Evolutionary conservation across 2,113 vertebrate genomes (phyloP).

Genomic region (Spheniscus mendiculus): DNA sequence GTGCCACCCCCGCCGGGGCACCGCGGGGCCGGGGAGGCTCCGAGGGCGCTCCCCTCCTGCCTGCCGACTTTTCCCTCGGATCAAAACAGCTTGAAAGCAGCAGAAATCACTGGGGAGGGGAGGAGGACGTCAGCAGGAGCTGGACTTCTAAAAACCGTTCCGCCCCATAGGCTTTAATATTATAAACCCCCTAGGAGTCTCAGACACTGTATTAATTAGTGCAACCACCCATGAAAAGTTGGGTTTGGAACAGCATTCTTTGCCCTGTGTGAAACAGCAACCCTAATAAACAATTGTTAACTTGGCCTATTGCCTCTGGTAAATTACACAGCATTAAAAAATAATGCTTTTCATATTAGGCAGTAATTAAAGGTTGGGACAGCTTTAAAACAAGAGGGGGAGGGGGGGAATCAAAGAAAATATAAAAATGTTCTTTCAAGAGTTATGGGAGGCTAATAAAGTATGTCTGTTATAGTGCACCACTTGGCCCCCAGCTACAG

Average conservation of each 20-base stretch:
- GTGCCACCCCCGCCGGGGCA: neutral
- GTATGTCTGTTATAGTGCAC: constrained; percentile 83
- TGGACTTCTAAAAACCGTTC: constrained; percentile 81
- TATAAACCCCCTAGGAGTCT: constrained; percentile 77
- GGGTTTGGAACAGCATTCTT: constrained; percentile 80
- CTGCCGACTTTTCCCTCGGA: constrained; percentile 64
- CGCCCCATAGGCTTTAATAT: constrained; percentile 81
- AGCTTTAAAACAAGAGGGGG: constrained; percentile 85
- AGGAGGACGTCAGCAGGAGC: constrained; percentile 73
- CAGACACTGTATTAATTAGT: constrained; percentile 88
- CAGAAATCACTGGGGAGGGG: constrained; percentile 69
- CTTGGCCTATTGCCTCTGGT: constrained; percentile 85
- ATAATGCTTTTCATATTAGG: constrained; percentile 91
- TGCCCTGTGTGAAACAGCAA: constrained; percentile 82
- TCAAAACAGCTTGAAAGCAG: constrained; percentile 77
- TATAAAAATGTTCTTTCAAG: constrained; percentile 87
- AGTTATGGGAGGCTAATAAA: constrained; percentile 90
- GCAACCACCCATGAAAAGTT: constrained; percentile 87
- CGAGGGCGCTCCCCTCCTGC: constrained; percentile 40
- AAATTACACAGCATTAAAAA: constrained; percentile 91
- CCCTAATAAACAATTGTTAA: constrained; percentile 85
- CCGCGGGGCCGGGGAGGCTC: neutral
- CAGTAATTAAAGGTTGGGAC: constrained; percentile 89
- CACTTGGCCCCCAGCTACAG: constrained; percentile 87
- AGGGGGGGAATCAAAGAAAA: constrained; percentile 84